Base-by-base conservation (phyloP, 2,113 vertebrate species). In the Oreochromis aureus region DNA sequence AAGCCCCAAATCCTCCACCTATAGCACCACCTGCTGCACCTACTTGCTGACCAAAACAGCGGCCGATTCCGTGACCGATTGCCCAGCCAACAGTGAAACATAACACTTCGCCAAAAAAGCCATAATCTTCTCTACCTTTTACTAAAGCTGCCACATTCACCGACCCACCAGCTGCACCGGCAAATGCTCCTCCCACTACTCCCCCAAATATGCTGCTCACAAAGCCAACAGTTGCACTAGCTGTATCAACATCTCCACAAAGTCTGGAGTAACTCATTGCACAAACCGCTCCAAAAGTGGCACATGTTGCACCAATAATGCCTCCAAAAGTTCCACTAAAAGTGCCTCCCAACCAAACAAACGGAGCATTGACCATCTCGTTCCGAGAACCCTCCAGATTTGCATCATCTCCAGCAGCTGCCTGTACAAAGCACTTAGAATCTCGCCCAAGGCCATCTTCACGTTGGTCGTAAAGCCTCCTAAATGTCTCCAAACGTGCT, bases 331-430 rank as follows among this genome's bases (percentile, higher is more conserved):
- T n/a, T 10, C 36, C 78, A 6, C 91, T 88, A 1, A 83, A 7
- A 5, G 16, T 12, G 12, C 81, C 89, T 5, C 88, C 86, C 1
- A 41, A 15, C 18, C 53, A 12, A 2, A 19, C 1, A 6, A 63
- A 3, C 6, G 58, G 3, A 1, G 4, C 5, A 2, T 3, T 19
- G 6, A 16, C 2, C 3, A 6, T 0, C 3, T 7, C 2, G 0
- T 10, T 10, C 41, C 32, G 18, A 6, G 7, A 73, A 46, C 5
- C 41, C 69, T 73, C 22, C 69, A 18, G 15, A 16, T 0, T 46
- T 2, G 9, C 41, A 73, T 46, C 13, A 48, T 27, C 41, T 27
- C 15, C 34, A n/a, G 27, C 36, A 2, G 6, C 58, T 6, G 12
- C 15, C 48, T 44, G 61, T 2, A 2, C 2, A 34, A 71, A 63